Evolutionary conservation across 2,797 vertebrate genomes (phyloP).

Genomic region (Enteromius fasciolatus): DNA sequence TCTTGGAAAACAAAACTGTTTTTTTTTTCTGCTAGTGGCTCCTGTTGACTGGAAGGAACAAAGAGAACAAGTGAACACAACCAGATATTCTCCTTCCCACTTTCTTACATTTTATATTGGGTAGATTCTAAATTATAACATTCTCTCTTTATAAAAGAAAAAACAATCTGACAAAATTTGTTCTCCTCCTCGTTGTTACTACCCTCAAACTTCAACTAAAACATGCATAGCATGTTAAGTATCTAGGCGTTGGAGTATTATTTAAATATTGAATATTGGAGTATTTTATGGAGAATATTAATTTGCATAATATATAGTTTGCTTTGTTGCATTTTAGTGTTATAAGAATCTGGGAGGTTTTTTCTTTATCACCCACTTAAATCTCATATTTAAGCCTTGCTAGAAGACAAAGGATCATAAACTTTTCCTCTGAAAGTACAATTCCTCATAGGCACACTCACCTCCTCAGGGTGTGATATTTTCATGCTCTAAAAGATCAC

Average conservation of each 20-base stretch:
- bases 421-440: neutral
- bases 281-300: neutral
- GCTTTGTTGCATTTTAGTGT: neutral
- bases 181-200: neutral
- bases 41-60: neutral
- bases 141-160: neutral
- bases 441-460: neutral
- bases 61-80: neutral
- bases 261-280: too few relatives aligned
- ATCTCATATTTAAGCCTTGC: neutral
- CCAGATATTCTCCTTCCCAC: neutral
- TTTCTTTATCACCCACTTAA: neutral
- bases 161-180: neutral
- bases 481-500: neutral
- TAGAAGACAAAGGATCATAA: slow-evolving; percentile 3
- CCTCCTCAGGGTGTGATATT: slow-evolving; percentile 1
- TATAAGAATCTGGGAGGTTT: neutral
- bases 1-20: slow-evolving; percentile 1
- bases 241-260: neutral
- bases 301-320: neutral
- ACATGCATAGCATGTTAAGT: neutral
- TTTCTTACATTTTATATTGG: neutral
- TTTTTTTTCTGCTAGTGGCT: neutral
- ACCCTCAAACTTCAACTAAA: neutral
- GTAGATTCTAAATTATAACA: neutral